Base-by-base conservation (phyloP, 2,797 vertebrate genomes). In the Pampus argenteus region DNA sequence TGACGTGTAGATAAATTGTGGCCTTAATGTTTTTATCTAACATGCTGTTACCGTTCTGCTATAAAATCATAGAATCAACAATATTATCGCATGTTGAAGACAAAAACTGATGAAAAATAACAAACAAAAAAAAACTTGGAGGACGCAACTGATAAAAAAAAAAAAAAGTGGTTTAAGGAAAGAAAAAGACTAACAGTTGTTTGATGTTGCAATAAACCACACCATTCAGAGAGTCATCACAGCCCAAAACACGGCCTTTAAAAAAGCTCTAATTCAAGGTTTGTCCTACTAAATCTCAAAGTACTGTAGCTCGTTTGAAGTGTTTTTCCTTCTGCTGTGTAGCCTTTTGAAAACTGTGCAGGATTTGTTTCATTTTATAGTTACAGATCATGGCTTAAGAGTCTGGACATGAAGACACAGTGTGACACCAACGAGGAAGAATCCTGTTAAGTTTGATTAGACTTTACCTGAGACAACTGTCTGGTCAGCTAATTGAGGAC, bases 21-120 rank as follows among this genome's bases (percentile, higher is more conserved):
- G 23, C 71, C 75, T 83, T 57, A 49, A 54, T 17, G 34, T 86
- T 66, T 66, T 73, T 63, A 88, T 86, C 74, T 58, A 56, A 65
- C 67, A 50, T 11, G 40, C 34, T 49, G 48, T 23, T 59, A 51
- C 4, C 22, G 25, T 26, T 26, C 31, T 23, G 22, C 42, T 11
- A 8, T n/a, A 18, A 62, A 49, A 48, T 60, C 4, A 57, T 20
- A 71, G 57, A 58, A 60, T 45, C 13, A 66, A 61, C 49, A 23
- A 9, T n/a, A 9, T 74, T 73, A 76, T 84, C 57, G 0, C 6
- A 17, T 29, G 29, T 34, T 62, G 20, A 45, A 50, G 38, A 71
- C 29, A 11, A 11, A 38, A 26, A n/a, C 28, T 40, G 38, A 44
- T 25, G 31, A 1, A 52, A 29, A 52, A 67, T 68, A 65, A 17